These are phyloP conservation scores for Apodemus speciosus DNA, from an alignment of 2,113 vertebrate genomes.

Conservation along the genomic window DNA sequence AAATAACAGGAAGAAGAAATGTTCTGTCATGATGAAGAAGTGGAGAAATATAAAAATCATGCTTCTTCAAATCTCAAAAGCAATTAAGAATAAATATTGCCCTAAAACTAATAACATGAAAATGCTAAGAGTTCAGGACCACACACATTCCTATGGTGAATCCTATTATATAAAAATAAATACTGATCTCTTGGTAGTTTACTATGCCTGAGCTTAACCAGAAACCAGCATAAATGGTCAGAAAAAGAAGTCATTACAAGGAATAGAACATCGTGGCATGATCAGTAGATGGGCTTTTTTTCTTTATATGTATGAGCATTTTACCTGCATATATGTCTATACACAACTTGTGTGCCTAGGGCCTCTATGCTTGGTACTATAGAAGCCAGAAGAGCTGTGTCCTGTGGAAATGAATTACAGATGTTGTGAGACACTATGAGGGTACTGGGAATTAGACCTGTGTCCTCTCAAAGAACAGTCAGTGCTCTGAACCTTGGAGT, in stretches of 20 bases:
- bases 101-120: slow-evolving; percentile 5
- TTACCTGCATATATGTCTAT: neutral
- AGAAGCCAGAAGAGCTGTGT: neutral
- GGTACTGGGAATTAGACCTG: neutral
- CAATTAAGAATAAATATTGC: neutral
- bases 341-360: neutral
- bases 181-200: neutral
- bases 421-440: neutral
- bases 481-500: neutral
- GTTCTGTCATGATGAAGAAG: neutral
- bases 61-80: neutral
- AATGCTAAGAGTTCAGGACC: neutral
- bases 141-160: neutral
- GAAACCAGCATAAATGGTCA: neutral
- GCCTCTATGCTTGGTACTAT: neutral
- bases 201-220: neutral
- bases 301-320: neutral
- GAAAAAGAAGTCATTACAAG: neutral
- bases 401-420: neutral
- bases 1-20: slow-evolving; percentile 4
- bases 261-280: neutral
- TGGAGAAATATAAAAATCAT: neutral
- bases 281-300: neutral
- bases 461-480: neutral
- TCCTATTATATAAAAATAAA: neutral